Conservation (phyloP, 2,888 invertebrate genomes). For the Hyppa rectilinea region DNA sequence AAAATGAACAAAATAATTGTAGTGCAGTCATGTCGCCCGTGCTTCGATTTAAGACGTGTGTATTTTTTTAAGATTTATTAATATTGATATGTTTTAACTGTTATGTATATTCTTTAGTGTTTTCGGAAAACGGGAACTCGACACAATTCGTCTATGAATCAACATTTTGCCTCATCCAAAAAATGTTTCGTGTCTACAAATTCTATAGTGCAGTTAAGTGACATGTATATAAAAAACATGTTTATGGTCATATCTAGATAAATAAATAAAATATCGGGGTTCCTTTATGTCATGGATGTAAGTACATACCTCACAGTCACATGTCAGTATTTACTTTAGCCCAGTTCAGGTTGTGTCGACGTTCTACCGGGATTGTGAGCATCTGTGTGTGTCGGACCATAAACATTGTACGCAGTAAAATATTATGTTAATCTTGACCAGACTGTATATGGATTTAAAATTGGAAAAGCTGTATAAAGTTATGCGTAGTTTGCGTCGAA, state of each 20-base stretch:
- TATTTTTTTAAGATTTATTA: constrained; percentile 9
- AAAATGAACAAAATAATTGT: constrained; percentile 1
- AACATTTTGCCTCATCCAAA: not conserved
- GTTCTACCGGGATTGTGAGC: constrained; percentile 1
- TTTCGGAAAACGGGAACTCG: not conserved
- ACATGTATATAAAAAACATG: too few relatives aligned
- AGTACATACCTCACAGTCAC: not conserved
- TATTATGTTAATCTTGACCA: not conserved
- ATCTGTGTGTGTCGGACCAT: constrained; percentile 10
- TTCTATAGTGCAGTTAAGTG: not conserved
- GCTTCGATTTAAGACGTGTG: constrained; percentile 13
- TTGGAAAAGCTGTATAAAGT: too few relatives aligned
- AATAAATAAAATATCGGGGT: not conserved
- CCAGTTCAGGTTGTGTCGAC: not conserved
- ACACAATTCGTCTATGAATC: not conserved
- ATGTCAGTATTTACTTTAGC: constrained; percentile 12
- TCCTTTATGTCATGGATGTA: not conserved
- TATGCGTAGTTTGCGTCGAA: too few relatives aligned
- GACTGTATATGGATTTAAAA: not conserved
- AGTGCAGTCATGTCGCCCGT: constrained; percentile 21
- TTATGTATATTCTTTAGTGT: not conserved
- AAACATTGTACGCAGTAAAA: not conserved
- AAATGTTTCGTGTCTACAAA: not conserved
- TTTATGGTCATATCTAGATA: not conserved
- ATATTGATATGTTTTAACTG: not conserved